Evolutionary conservation across 1,140 invertebrate species (phyloP).

Genomic region (Delia radicum): DNA sequence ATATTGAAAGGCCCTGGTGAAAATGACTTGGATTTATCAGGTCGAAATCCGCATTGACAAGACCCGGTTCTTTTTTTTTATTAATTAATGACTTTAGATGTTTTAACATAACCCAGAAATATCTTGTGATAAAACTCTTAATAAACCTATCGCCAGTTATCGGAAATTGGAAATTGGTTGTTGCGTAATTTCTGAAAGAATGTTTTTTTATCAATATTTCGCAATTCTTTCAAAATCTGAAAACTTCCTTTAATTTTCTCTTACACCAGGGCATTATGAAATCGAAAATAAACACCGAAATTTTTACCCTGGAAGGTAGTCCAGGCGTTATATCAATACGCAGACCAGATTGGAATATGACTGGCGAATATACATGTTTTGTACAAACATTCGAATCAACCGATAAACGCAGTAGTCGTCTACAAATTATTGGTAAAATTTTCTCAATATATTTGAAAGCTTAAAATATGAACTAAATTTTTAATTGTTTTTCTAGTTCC

Average conservation of each 20-base stretch:
- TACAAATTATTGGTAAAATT: constrained; percentile 54
- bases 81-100: no score
- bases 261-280: constrained; percentile 51
- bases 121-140: no score
- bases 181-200: no score
- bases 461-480: not conserved
- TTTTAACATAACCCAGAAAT: no score
- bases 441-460: not conserved
- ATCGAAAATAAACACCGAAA: constrained; percentile 53
- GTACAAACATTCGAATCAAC: constrained; percentile 55
- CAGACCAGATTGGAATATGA: constrained; percentile 56
- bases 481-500: constrained; percentile 40
- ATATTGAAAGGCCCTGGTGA: no score
- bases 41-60: no score
- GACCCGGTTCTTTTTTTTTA: no score
- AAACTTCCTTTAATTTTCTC: not conserved
- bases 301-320: constrained; percentile 49
- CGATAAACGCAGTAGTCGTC: constrained; percentile 53
- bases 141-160: no score
- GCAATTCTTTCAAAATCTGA: no score
- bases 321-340: constrained; percentile 55
- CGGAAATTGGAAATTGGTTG: no score
- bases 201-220: no score
- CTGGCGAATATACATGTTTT: constrained; percentile 54
- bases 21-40: no score